Conservation (phyloP, 37 sponge, comb jelly and placozoan genomes). For the Amphimedon queenslandica region DNA sequence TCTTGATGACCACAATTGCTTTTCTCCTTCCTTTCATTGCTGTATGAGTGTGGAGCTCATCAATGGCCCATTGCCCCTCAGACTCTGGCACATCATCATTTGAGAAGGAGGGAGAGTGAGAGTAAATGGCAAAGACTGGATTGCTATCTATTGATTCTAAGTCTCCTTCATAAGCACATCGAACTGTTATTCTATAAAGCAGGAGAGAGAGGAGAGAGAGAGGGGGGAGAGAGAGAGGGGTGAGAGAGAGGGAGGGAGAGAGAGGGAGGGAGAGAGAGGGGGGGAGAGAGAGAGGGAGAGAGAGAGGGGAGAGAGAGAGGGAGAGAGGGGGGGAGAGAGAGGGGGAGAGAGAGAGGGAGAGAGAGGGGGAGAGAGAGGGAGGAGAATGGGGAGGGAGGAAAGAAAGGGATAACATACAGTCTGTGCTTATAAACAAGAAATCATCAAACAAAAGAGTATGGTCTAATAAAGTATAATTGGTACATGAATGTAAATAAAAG, state of each 20-base stretch:
- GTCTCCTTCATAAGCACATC: constrained; percentile 39
- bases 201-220: no score
- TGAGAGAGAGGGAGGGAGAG: neutral
- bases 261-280: constrained; percentile 32
- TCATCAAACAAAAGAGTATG: no score
- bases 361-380: no score
- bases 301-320: no score
- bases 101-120: neutral
- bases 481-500: no score
- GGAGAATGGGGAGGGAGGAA: no score
- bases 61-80: no score
- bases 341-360: no score
- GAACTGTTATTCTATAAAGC: constrained; percentile 34
- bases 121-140: constrained; percentile 32
- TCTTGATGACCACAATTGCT: neutral
- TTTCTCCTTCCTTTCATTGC: neutral
- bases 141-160: constrained; percentile 48
- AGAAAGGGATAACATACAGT: no score
- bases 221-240: neutral
- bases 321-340: no score
- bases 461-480: neutral
- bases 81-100: neutral
- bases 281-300: constrained; percentile 44
- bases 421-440: no score
- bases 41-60: no score